phyloP scores from a whole-genome alignment of 2,113 vertebrate genomes.

The Scopus umbretta region DNA sequence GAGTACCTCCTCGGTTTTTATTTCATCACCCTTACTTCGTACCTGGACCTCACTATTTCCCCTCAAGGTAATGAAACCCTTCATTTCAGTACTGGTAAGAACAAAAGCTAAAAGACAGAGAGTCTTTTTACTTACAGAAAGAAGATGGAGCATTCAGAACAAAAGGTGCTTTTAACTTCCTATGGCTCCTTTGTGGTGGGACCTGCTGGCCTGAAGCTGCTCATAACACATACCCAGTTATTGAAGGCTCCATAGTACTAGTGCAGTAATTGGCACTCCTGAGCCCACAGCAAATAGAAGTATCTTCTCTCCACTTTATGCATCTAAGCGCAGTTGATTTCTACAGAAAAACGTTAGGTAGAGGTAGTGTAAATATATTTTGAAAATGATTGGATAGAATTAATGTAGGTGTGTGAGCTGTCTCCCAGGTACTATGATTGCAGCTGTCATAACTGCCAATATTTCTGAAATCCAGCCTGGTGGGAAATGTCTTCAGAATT shows the following conservation, averaged over 20 bases:
- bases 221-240: background rate
- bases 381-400: background rate
- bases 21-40: conserved; percentile 71
- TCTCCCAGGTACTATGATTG: background rate
- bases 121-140: background rate
- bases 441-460: background rate
- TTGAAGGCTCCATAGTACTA: background rate
- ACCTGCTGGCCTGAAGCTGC: background rate
- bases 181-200: background rate
- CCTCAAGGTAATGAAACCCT: conserved; percentile 72
- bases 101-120: background rate
- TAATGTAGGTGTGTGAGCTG: background rate
- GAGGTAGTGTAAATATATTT: background rate
- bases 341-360: background rate
- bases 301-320: background rate
- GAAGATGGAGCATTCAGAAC: background rate
- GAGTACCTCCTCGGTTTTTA: conserved; percentile 54
- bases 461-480: background rate
- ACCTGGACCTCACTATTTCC: conserved; percentile 70
- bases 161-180: background rate
- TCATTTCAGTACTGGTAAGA: background rate
- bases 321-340: background rate
- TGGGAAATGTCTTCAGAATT: background rate
- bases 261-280: background rate
- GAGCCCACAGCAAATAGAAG: background rate